Evolutionary conservation across 2,888 invertebrate genomes (phyloP).

Genomic region (Atrina japonica): DNA sequence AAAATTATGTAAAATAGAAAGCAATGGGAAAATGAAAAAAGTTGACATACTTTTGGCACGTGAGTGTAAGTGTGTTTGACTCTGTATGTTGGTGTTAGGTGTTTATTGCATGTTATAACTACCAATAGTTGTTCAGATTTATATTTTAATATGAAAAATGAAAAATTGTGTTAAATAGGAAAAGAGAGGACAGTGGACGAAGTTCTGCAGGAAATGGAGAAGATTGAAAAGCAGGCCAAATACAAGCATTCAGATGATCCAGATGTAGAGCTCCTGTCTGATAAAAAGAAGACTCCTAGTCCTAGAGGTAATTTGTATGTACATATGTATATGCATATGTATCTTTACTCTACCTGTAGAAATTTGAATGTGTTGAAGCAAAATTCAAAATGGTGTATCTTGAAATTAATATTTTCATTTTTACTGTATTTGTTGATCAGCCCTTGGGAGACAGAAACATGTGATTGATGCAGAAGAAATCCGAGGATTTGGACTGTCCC

Average conservation of each 20-base stretch:
- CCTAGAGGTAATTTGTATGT: background rate
- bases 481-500: slow-evolving; percentile 59
- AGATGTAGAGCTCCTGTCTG: slow-evolving; percentile 23
- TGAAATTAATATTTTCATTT: too few species aligned
- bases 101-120: too few species aligned
- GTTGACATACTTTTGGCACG: too few species aligned
- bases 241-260: slow-evolving; percentile 48
- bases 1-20: too few species aligned
- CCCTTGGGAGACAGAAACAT: slow-evolving; percentile 51
- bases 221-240: slow-evolving; percentile 57
- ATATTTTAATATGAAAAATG: background rate
- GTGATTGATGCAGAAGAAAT: slow-evolving; percentile 52
- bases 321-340: background rate
- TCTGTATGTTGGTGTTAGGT: too few species aligned
- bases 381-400: too few species aligned
- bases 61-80: too few species aligned
- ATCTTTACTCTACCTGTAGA: too few species aligned
- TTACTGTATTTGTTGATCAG: slow-evolving; percentile 41
- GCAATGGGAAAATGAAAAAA: too few species aligned
- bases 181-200: slow-evolving; percentile 71
- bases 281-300: slow-evolving; percentile 17
- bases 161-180: slow-evolving; percentile 37
- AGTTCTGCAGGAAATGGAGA: slow-evolving; percentile 70
- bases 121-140: background rate
- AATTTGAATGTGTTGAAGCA: too few species aligned